Evolutionary conservation across 2,888 invertebrate species (phyloP), one percentile per base, ranked within the genome.

Genomic region (Zelleria hepariella): DNA sequence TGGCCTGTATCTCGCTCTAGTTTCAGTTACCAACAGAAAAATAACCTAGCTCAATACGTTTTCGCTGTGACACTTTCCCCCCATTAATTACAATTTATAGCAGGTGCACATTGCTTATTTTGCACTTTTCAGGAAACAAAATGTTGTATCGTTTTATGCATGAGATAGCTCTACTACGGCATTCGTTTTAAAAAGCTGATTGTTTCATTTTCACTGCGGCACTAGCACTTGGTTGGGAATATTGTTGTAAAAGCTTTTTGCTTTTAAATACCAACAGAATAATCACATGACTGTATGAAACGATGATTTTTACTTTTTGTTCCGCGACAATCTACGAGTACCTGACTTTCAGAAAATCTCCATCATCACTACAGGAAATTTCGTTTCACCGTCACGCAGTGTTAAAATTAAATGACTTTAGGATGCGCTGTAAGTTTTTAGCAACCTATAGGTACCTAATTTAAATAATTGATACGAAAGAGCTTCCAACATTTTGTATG

Each of bases 131-230:
- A 18, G 18, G 8, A 42, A 42, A 42, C 18, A 8, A 56, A 56
- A 42, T n/a, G n/a, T n/a, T 42, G 42, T 56, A 56, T 56, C 54
- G 32, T 60, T 23, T 56, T 60, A 58, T 60, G 59, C 52, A 56
- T 60, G 21, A 59, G 63, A 65, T 62, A 62, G 60, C 66, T 63
- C 62, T 57, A 58, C 61, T 62, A 60, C 58, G 62, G 63, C 63
- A 62, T 63, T 62, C 64, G 62, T 62, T 64, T 65, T 61, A 65
- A 66, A 66, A 65, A 61, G 61, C 62, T 61, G 62, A 54, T 54
- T 54, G 54, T 54, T 63, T 64, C 65, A 63, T 64, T 66, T 64
- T 25, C 54, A 54, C 24, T 54, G 15, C 18, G 21, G 18, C 18
- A 20, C 24, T 54, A 24, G 18, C 26, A 51, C 51, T 51, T 42